These are phyloP conservation scores for Pelosia muscerda DNA, from an alignment of 2,888 invertebrate species.

Conservation along the genomic window DNA sequence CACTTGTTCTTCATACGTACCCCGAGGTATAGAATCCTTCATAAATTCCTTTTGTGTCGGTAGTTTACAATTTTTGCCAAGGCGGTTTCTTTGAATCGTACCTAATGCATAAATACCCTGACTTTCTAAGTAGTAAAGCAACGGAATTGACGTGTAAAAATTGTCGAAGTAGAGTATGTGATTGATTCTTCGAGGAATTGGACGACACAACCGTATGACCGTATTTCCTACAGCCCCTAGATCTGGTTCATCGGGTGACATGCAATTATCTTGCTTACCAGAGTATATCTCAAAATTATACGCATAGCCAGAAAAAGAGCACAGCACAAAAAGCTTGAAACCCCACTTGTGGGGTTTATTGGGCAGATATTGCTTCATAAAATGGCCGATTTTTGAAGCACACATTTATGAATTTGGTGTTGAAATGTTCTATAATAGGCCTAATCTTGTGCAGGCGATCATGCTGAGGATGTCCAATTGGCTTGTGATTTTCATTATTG, in stretches of 20 bases:
- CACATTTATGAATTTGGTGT: constrained; percentile 23
- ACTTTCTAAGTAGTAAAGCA: no score
- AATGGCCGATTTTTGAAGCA: not conserved
- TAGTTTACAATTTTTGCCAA: not conserved
- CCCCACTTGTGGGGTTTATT: constrained; percentile 59
- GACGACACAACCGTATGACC: constrained; percentile 46
- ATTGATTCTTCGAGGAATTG: not conserved
- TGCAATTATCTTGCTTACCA: constrained; percentile 31
- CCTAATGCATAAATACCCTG: constrained; percentile 51
- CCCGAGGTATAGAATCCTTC: no score
- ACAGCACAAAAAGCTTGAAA: constrained; percentile 54
- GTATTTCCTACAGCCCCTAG: constrained; percentile 53
- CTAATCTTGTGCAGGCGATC: constrained; percentile 52
- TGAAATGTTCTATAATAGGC: constrained; percentile 41
- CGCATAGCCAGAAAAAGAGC: constrained; percentile 44
- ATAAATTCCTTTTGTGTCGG: no score
- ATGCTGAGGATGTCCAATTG: constrained; percentile 49
- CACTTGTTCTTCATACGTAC: no score
- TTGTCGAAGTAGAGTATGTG: no score
- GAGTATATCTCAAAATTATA: constrained; percentile 52
- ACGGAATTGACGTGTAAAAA: no score
- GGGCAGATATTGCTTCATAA: constrained; percentile 53
- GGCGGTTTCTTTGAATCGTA: constrained; percentile 21
- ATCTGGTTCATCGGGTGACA: constrained; percentile 53
- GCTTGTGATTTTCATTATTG: constrained; percentile 44